Evolutionary conservation across 2,888 invertebrate genomes (phyloP), one percentile per base, ranked within the genome.

Genomic region (Agrotis puta): DNA sequence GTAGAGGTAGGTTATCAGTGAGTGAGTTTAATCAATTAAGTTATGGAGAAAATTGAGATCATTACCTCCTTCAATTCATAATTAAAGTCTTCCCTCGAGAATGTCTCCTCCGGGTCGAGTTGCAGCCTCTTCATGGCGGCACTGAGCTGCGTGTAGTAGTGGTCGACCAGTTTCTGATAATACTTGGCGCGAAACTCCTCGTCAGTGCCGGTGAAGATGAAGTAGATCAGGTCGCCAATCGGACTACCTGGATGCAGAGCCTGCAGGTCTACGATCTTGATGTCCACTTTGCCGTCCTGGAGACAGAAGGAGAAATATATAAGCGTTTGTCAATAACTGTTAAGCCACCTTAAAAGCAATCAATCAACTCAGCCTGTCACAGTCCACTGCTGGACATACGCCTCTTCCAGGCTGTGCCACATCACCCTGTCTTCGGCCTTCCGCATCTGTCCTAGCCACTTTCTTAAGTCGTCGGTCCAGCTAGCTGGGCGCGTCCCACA

Each of bases 231-330:
- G 80, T 94, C 94, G 0, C 84, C 70, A 16, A 89, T 81, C 0
- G 89, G 90, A 33, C 89, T 85, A 7, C 91, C 91, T 0, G 85
- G 85, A 62, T 90, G 89, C 9, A 94, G 63, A 0, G 92, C 90
- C 79, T 94, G 94, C 59, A 91, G 92, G 81, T 94, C 94, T 18
- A 94, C 86, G 0, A 90, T 79, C 9, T 90, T 85, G 20, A 90
- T 75, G 11, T 90, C 77, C 2, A 91, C 51, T 1, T 66, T 72
- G 3, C 88, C 89, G 6, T 73, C 43, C 64, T 69, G 27, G 18
- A 57, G 47, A 9, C 0, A 39, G 1, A 59, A 20, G 4, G 5
- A 11, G 2, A 24, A 5, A 24, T 39, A 39, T 11, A 11, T 39
- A 2, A 11, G 2, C 11, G 11, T 39, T 39, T 39, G 39, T 39